Percentiles rank a stretch among this genome's conserved stretches.
Evolutionary conservation across 2,888 invertebrate genomes (phyloP).

Genomic region (Branchinecta sandiegonensis): DNA sequence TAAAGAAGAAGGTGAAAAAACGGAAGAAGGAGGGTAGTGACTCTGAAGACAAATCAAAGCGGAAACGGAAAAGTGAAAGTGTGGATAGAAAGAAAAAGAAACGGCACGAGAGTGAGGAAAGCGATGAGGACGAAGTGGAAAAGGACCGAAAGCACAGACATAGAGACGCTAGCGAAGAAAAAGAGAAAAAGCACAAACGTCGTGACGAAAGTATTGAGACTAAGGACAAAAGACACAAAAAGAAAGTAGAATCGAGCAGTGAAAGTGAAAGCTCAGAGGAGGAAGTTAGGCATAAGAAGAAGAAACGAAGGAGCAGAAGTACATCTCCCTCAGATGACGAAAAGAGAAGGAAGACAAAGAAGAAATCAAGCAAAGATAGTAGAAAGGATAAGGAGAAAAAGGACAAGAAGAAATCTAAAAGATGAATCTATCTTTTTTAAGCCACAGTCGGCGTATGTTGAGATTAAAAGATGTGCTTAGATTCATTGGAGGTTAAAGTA

Average conservation of each 20-base stretch:
- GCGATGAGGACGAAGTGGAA: background rate
- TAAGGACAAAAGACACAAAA: conserved; percentile 31
- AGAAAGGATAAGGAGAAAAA: conserved; percentile 16
- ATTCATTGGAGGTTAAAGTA: no score
- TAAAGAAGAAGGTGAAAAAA: background rate
- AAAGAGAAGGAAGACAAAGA: background rate
- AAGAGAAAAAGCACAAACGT: conserved; percentile 12
- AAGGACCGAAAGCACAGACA: conserved; percentile 2
- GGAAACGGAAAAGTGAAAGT: background rate
- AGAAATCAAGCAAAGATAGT: conserved; percentile 14
- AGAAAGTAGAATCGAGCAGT: conserved; percentile 24
- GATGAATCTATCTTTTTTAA: background rate
- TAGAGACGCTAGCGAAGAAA: background rate
- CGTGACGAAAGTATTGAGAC: conserved; percentile 34
- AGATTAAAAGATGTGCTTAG: no score
- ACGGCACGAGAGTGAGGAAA: no score
- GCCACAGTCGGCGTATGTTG: background rate
- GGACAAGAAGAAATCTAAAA: conserved; percentile 1
- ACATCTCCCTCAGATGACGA: conserved; percentile 2
- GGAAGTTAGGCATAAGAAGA: background rate
- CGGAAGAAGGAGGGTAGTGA: background rate
- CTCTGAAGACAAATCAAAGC: background rate
- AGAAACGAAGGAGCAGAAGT: conserved; percentile 6
- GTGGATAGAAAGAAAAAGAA: no score
- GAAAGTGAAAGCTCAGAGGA: background rate